phyloP scores from a whole-genome alignment of 2,113 vertebrate species.

The Festucalex cinctus region DNA sequence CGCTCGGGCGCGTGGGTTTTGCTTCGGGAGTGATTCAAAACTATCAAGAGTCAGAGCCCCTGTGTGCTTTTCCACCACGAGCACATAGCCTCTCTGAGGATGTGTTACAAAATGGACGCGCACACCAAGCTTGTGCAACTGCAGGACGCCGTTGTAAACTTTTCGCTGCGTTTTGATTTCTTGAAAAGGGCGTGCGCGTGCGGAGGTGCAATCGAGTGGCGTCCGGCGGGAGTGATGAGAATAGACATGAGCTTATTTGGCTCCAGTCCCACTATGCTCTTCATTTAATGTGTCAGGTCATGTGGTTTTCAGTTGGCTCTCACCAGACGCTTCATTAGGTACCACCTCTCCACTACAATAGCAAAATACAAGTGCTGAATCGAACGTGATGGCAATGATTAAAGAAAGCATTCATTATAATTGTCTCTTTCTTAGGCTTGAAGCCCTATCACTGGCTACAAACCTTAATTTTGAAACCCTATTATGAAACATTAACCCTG shows the following conservation, averaged over 20 bases:
- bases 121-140: constrained; percentile 72
- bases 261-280: neutral
- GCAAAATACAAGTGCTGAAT: neutral
- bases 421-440: too few relatives aligned
- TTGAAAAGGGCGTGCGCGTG: constrained; percentile 17
- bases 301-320: neutral
- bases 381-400: neutral
- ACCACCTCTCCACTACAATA: too few relatives aligned
- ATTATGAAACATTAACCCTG: too few relatives aligned
- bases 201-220: constrained; percentile 32
- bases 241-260: constrained; percentile 2
- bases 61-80: constrained; percentile 57
- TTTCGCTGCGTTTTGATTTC: constrained; percentile 34
- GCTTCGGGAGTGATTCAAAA: constrained; percentile 67
- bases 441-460: too few relatives aligned
- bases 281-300: neutral
- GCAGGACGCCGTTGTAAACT: constrained; percentile 7
- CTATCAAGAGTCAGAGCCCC: constrained; percentile 62
- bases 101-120: constrained; percentile 74
- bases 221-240: neutral
- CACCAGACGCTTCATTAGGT: neutral
- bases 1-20: constrained; percentile 59
- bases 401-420: too few relatives aligned
- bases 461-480: too few relatives aligned
- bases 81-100: constrained; percentile 65